Base-by-base conservation (phyloP, 2,888 invertebrate genomes). In the Teleogryllus oceanicus region DNA sequence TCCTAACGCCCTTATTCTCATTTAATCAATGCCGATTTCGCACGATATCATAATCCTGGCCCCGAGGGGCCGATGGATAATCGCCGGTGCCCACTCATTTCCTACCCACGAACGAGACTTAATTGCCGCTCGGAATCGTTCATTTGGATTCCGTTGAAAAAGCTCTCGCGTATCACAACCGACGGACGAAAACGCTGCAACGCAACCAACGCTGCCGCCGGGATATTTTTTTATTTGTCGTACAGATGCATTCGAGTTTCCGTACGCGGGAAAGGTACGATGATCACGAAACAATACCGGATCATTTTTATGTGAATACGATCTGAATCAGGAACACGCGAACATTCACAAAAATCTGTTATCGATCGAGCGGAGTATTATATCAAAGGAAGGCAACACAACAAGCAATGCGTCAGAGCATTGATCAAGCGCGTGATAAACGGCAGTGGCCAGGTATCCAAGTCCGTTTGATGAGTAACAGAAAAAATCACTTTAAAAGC, bases 401-500 rank as follows among this genome's bases (percentile, higher is more conserved):
- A 62, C 62, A 13, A 62, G 62, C n/a, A 18, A n/a, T 18, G 62
- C 62, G 62, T 62, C 62, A 62, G 62, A 13, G 62, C 62, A 62
- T 62, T 62, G 62, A 62, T 62, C 16, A 62, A 62, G n/a, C 62
- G 13, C 16, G 62, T 62, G 62, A 62, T 18, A 62, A 62, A 62
- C 62, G 62, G n/a, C n/a, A n/a, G 62, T 62, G 62, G 13, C 62
- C 62, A 62, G 62, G n/a, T n/a, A 62, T 62, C n/a, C 62, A 18
- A 62, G 62, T 62, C 62, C n/a, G 62, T n/a, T n/a, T 18, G 62
- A 62, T 62, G 62, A 62, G 62, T 62, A 18, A 62, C 62, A 62
- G 62, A 62, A 62, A 62, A 62, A 62, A 62, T 62, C 62, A 62
- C 62, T 62, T 62, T 18, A 62, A 62, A 62, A 62, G 62, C n/a